Base-by-base conservation (phyloP, 2,113 vertebrate genomes). In the Burhinus oedicnemus region DNA sequence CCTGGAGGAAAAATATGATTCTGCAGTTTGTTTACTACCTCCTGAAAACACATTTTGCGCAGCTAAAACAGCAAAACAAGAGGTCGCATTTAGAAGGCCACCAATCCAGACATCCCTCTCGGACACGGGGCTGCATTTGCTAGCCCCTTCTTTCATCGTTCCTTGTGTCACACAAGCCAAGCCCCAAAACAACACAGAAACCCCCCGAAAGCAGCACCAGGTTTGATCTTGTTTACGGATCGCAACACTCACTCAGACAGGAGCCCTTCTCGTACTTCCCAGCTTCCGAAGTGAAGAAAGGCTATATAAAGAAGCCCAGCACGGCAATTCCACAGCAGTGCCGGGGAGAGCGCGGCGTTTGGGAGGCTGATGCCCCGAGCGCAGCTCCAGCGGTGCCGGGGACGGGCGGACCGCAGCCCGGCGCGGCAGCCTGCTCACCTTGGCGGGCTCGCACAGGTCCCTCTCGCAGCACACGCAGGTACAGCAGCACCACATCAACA, bases 401-500 rank as follows among this genome's bases (percentile, higher is more conserved):
- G n/a, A n/a, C n/a, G n/a, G n/a, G n/a, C n/a, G n/a, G n/a, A n/a
- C n/a, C n/a, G n/a, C n/a, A n/a, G n/a, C n/a, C n/a, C n/a, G n/a
- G n/a, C n/a, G n/a, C n/a, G n/a, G 36, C 61, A 16, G n/a, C n/a
- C 85, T 61, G 32, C 98, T 98, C 97, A 98, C 98, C 98, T 98
- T 97, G 4, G 15, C n/a, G 13, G 96, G 79, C 92, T 98, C 96
- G 22, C 97, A 97, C 44, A 97, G 90, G 74, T 87, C 90, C 68
- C 94, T 87, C 15, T 95, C 93, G 16, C 95, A 98, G 95, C 98
- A 97, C 15, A 98, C 15, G 40, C 97, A 98, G 96, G 97, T 64
- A 95, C 97, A 97, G 97, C 97, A 93, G 72, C 97, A 98, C 96
- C 98, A 98, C 98, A 98, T 95, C 21, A 98, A 91, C 96, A 98